A percentile compares a stretch with the other conserved stretches of the same genome.
Conservation (phyloP, 2,888 invertebrate genomes). For the Fabriciana adippe region DNA sequence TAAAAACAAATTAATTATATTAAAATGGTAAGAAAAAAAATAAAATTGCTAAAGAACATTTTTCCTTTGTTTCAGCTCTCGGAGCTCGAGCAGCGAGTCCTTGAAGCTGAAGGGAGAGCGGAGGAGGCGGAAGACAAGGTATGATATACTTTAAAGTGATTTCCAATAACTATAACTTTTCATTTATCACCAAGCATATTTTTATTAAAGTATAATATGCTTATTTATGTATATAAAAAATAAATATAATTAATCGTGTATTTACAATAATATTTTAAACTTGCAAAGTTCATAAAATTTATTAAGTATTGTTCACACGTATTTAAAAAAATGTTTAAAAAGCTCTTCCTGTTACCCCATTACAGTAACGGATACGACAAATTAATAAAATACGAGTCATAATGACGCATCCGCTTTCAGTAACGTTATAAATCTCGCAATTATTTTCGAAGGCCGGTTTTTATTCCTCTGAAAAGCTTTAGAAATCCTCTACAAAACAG, state of each 20-base stretch:
- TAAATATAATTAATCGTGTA: not conserved
- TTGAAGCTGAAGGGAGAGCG: slow-evolving; percentile 95
- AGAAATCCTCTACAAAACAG: slow-evolving; percentile 31
- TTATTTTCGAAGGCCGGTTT: slow-evolving; percentile 32
- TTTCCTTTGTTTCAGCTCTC: slow-evolving; percentile 88
- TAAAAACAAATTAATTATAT: not conserved
- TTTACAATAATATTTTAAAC: too few relatives aligned
- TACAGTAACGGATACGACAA: slow-evolving; percentile 20
- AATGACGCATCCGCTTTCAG: slow-evolving; percentile 34
- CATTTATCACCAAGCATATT: not conserved
- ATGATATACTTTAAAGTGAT: slow-evolving; percentile 53
- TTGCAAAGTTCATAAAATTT: not conserved
- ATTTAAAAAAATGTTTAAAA: slow-evolving; percentile 10
- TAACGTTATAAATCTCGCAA: slow-evolving; percentile 39
- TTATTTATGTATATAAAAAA: not conserved
- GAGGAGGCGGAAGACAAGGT: slow-evolving; percentile 98
- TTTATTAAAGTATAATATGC: not conserved
- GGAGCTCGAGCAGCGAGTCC: slow-evolving; percentile 95
- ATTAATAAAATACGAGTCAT: slow-evolving; percentile 16
- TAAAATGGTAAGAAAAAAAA: not conserved
- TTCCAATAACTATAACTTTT: not conserved
- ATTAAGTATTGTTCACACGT: not conserved
- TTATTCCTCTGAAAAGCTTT: slow-evolving; percentile 32
- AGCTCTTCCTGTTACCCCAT: slow-evolving; percentile 11
- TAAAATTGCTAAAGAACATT: not conserved